Evolutionary conservation across 2,797 vertebrate species (phyloP).

Genomic region (Picus viridis): DNA sequence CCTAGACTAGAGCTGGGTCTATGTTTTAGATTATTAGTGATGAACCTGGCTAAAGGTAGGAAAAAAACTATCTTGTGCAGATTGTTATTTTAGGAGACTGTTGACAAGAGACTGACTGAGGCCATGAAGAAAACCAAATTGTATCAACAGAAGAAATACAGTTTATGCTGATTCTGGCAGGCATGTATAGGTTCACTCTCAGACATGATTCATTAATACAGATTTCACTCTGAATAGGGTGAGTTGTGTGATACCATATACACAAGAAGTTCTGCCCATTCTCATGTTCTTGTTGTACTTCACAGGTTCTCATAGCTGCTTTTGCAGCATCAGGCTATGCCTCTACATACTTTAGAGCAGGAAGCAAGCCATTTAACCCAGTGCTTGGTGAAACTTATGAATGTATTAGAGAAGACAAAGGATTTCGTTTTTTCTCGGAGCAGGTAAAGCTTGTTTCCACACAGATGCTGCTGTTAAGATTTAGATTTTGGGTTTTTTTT

Average conservation of each 20-base stretch:
- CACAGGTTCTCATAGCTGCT: slow-evolving; percentile 93
- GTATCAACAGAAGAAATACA: background rate
- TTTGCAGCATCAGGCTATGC: slow-evolving; percentile 98
- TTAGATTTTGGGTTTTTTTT: background rate
- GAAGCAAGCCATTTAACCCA: slow-evolving; percentile 99
- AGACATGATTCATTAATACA: background rate
- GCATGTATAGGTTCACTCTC: background rate
- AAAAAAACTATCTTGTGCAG: background rate
- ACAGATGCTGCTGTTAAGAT: background rate
- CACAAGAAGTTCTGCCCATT: background rate
- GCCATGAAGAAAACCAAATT: background rate
- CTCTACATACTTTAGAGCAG: slow-evolving; percentile 97
- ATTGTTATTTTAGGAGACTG: background rate
- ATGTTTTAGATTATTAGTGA: background rate
- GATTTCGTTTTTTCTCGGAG: slow-evolving; percentile 97
- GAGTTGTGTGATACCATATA: background rate
- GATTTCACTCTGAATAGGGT: background rate
- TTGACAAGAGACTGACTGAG: background rate
- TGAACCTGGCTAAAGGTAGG: background rate
- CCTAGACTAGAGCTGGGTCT: background rate
- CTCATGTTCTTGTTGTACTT: slow-evolving; percentile 41
- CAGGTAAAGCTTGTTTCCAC: slow-evolving; percentile 82
- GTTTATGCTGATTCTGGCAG: background rate
- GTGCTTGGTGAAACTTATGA: slow-evolving; percentile 97
- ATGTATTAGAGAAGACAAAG: slow-evolving; percentile 98